Evolutionary conservation across 2,888 invertebrate genomes (phyloP).

Genomic region (Drosophila nigricruria): DNA sequence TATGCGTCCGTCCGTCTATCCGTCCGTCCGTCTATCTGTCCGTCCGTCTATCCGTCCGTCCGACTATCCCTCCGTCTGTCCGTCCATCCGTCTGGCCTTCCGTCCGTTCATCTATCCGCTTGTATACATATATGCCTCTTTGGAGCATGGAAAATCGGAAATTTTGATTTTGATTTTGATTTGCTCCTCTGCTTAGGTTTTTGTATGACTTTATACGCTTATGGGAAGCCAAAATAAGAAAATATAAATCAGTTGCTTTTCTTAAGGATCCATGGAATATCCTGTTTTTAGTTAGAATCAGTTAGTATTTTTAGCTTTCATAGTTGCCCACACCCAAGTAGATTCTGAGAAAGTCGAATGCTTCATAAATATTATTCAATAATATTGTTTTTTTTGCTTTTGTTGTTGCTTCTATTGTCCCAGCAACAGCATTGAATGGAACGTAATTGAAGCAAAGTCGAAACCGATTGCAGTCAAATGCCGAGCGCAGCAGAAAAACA

Average conservation of each 20-base stretch:
- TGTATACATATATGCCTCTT: too few species aligned
- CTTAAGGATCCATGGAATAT: not conserved
- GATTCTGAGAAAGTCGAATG: not conserved
- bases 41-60: too few species aligned
- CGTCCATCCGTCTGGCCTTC: too few species aligned
- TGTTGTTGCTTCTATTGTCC: slow-evolving; percentile 1
- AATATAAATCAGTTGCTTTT: too few species aligned
- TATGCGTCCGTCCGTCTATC: not conserved
- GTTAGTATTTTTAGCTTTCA: not conserved
- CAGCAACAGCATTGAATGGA: not conserved
- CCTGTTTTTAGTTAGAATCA: not conserved
- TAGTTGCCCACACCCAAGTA: not conserved
- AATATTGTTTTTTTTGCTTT: not conserved
- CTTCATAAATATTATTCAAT: not conserved
- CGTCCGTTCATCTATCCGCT: too few species aligned
- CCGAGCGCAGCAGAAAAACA: slow-evolving; percentile 26
- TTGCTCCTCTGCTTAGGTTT: too few species aligned
- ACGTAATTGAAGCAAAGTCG: not conserved
- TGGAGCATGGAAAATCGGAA: too few species aligned
- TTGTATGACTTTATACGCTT: too few species aligned
- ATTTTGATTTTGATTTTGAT: too few species aligned
- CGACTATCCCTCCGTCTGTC: too few species aligned
- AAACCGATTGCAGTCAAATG: slow-evolving; percentile 14
- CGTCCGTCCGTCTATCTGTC: too few species aligned
- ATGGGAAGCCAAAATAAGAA: too few species aligned